A percentile compares a stretch with the other conserved stretches of the same genome.
These are phyloP conservation scores for Bos indicus DNA, from an alignment of 2,113 vertebrate species.

Conservation along the genomic window DNA sequence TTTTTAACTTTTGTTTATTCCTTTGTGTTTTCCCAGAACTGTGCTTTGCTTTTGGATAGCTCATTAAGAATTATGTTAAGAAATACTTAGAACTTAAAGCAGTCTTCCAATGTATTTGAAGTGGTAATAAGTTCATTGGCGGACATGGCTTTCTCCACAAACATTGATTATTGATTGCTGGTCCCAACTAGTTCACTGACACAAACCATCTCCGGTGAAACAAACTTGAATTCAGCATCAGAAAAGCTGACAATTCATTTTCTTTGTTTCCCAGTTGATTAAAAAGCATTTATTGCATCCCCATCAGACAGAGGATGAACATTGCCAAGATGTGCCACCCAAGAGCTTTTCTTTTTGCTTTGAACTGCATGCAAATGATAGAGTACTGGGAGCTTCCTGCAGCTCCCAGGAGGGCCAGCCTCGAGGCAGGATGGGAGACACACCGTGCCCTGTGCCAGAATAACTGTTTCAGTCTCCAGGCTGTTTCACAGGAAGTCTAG, in stretches of 20 bases:
- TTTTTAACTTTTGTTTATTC: background rate
- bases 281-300: background rate
- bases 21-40: conserved; percentile 8
- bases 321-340: background rate
- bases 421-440: background rate
- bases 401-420: background rate
- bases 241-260: background rate
- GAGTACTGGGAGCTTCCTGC: background rate
- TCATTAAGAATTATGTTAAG: conserved; percentile 14
- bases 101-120: conserved; percentile 3
- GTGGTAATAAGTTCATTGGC: background rate
- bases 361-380: background rate
- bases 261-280: background rate
- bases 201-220: background rate
- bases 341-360: background rate
- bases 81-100: conserved; percentile 47
- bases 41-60: conserved; percentile 37
- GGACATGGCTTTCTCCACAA: background rate
- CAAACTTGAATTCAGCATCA: background rate
- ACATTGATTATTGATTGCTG: background rate
- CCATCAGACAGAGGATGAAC: background rate
- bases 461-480: background rate
- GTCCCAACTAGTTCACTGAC: background rate
- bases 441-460: background rate
- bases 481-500: conserved; percentile 8